Evolutionary conservation across 2,888 invertebrate species (phyloP), one percentile per base, ranked within the genome.

Genomic region (Chorisops tibialis): DNA sequence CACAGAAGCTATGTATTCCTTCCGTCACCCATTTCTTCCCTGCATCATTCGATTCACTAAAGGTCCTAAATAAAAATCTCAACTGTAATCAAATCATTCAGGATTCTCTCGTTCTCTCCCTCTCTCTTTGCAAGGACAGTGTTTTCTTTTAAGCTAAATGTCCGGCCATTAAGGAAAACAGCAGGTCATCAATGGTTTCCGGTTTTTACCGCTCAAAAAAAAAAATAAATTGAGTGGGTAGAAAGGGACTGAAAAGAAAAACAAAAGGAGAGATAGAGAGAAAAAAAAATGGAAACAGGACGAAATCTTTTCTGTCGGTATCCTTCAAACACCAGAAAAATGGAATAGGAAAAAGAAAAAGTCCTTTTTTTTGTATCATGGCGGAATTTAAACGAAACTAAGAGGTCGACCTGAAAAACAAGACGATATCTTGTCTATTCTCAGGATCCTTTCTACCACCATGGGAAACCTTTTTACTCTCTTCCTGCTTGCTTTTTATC

Each of bases 61-160:
- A 22, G 48, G 22, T 22, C 52, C 24, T 30, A 18, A 56, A 41
- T 38, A 54, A 45, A 56, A 56, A 45, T 63, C 51, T 45, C 47
- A 50, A 45, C 35, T 49, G 58, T 59, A 63, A 63, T 63, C 38
- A 63, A 63, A 59, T 59, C 59, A 59, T 45, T 58, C 51, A 59
- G 50, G 48, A 51, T 19, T 51, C 51, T n/a, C n/a, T n/a, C n/a
- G n/a, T n/a, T n/a, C n/a, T n/a, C n/a, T n/a, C n/a, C n/a, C n/a
- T n/a, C n/a, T n/a, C n/a, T n/a, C n/a, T n/a, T n/a, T 9, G 2
- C 30, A 30, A 9, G 30, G 30, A 45, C 19, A 35, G 30, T 39
- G 24, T 21, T 11, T 16, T 43, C 37, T 35, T 39, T 22, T 14
- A 37, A 47, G 39, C 35, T 37, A 49, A 58, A 38, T 41, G 47